Conservation (phyloP, 2,113 vertebrate species). For the Athene cunicularia region DNA sequence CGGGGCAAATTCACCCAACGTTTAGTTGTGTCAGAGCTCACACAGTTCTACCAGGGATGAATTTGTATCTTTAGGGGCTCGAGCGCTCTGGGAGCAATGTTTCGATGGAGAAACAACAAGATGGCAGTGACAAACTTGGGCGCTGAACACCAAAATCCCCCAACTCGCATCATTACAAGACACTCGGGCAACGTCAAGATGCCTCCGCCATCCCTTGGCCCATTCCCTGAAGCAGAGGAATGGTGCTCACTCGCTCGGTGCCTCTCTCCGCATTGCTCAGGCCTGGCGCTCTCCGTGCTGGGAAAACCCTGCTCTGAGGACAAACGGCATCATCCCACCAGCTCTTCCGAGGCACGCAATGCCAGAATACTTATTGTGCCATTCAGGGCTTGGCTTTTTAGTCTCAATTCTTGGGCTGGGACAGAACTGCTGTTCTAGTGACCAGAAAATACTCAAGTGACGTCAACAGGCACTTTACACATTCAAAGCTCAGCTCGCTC, state of each 20-base stretch:
- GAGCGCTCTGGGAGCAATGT: rapidly evolving
- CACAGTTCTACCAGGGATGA: neutral
- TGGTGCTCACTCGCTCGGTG: rapidly evolving
- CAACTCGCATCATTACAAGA: rapidly evolving
- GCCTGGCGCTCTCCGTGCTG: rapidly evolving
- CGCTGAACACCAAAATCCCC: too few species aligned
- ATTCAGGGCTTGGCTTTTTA: neutral
- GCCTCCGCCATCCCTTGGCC: rapidly evolving
- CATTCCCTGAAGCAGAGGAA: neutral
- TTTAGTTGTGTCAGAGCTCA: neutral
- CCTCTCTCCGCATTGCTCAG: rapidly evolving
- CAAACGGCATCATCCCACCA: neutral
- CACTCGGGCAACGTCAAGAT: rapidly evolving
- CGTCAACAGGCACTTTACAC: rapidly evolving
- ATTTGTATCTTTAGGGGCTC: neutral
- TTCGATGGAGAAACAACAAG: neutral
- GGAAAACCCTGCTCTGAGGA: neutral
- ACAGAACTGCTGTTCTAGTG: neutral
- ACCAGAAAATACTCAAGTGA: neutral
- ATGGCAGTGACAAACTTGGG: rapidly evolving
- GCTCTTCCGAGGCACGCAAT: rapidly evolving
- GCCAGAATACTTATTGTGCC: neutral
- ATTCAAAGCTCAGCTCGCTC: neutral
- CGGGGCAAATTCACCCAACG: rapidly evolving
- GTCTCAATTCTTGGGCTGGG: neutral